phyloP scores from a whole-genome alignment of 2,888 invertebrate genomes.

The Ariolimax columbianus region DNA sequence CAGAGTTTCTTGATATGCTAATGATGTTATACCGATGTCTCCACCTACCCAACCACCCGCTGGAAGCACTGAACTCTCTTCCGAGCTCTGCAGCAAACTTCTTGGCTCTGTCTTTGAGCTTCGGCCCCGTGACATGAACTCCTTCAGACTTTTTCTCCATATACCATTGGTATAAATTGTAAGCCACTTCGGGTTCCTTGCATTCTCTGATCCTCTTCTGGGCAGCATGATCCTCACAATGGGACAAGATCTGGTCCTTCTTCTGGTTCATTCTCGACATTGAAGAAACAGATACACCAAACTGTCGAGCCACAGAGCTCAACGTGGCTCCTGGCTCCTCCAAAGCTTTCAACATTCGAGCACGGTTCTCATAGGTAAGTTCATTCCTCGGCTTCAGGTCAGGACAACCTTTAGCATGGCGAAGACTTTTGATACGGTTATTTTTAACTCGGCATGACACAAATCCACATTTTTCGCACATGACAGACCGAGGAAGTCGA shows the following conservation, averaged over 20 bases:
- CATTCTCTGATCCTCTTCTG: slow-evolving; percentile 49
- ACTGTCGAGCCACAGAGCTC: slow-evolving; percentile 46
- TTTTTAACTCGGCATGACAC: slow-evolving; percentile 42
- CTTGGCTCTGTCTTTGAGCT: slow-evolving; percentile 42
- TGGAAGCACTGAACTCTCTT: slow-evolving; percentile 47
- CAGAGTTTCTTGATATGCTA: not conserved
- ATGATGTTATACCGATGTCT: slow-evolving; percentile 44
- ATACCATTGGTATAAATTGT: slow-evolving; percentile 41
- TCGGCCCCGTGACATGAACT: slow-evolving; percentile 46
- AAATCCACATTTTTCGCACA: slow-evolving; percentile 52
- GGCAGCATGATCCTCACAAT: slow-evolving; percentile 13
- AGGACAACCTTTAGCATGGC: slow-evolving; percentile 49
- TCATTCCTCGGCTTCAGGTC: slow-evolving; percentile 45
- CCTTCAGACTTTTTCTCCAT: slow-evolving; percentile 45
- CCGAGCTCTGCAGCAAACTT: slow-evolving; percentile 40
- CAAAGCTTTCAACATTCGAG: slow-evolving; percentile 45
- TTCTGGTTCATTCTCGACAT: slow-evolving; percentile 50
- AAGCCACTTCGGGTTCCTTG: slow-evolving; percentile 47
- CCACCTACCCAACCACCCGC: slow-evolving; percentile 50
- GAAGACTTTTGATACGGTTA: slow-evolving; percentile 31
- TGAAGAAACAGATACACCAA: slow-evolving; percentile 46
- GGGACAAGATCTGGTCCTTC: slow-evolving; percentile 29
- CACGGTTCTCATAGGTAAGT: slow-evolving; percentile 39
- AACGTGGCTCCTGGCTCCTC: slow-evolving; percentile 49
- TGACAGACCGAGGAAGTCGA: slow-evolving; percentile 38